These are phyloP conservation scores for Charadrius vociferus DNA, from an alignment of 2,113 vertebrate genomes.

Conservation along the genomic window DNA sequence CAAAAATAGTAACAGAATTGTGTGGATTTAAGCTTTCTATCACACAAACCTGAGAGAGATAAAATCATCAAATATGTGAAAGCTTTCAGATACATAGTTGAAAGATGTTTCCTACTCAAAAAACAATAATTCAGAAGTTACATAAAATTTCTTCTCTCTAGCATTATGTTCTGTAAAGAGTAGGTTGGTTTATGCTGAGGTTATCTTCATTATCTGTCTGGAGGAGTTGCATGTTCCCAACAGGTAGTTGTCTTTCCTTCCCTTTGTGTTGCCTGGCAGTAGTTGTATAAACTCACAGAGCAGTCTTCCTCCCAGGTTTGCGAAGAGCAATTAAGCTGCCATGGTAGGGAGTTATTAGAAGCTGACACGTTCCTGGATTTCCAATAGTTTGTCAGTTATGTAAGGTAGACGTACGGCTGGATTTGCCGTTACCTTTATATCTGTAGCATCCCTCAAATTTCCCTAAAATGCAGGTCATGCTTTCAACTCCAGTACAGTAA, in stretches of 20 bases:
- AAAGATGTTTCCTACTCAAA: neutral
- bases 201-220: neutral
- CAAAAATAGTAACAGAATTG: neutral
- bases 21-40: neutral
- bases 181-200: neutral
- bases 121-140: neutral
- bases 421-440: neutral
- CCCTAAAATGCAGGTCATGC: neutral
- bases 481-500: neutral
- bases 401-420: neutral
- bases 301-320: neutral
- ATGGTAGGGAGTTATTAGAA: neutral
- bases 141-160: neutral
- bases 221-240: neutral
- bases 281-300: neutral
- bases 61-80: neutral
- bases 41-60: neutral
- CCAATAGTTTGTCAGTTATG: neutral
- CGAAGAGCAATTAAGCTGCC: neutral
- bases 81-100: neutral
- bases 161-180: neutral
- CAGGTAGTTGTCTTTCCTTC: neutral
- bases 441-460: neutral
- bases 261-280: neutral
- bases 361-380: neutral